Base-by-base conservation (phyloP, 2,888 invertebrate genomes). In the Hybos culiciformis region DNA sequence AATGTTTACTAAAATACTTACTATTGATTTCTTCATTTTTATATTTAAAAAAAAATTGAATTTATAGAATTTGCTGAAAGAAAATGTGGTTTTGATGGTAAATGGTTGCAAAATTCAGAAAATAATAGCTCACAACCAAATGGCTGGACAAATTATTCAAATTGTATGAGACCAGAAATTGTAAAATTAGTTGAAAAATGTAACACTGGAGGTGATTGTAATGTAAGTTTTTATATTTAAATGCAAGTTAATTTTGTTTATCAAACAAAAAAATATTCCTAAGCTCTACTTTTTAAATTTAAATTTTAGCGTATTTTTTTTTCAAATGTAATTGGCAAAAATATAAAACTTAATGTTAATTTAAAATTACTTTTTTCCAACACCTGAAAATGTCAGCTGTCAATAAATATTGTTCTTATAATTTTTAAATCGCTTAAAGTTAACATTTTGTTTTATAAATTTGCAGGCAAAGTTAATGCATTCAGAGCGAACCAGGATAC, bases 111-210 rank as follows among this genome's bases (percentile, higher is more conserved):
- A 44, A 60, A 69, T 49, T 63, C 69, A 54, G 67, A 58, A 54
- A 62, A 37, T 51, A 53, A 33, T 59, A 66, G 46, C 62, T 65
- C n/a, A 55, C 59, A 18, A 60, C 56, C 31, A 46, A 62, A 2
- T 63, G 87, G 87, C 3, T 88, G 85, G 80, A 87, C 88, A 3
- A 84, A 90, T 62, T 91, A 83, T 58, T 80, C 82, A 0, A 76
- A 77, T 0, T 91, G 91, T 57, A 81, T 80, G 53, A 78, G 81
- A 5, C 71, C 75, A 0, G 79, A 83, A 56, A 75, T 83, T 41
- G 71, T 73, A 36, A 68, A 73, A 8, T 67, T 87, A 1, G 70
- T 84, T 47, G 70, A 72, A 79, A 12, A 71, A 73, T 51, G 48
- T 34, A 46, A 50, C 17, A 45, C 69, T n/a, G 70, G 69, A 32